Base-by-base conservation (phyloP, 2,888 invertebrate genomes). In the Adelognathus sp. region DNA sequence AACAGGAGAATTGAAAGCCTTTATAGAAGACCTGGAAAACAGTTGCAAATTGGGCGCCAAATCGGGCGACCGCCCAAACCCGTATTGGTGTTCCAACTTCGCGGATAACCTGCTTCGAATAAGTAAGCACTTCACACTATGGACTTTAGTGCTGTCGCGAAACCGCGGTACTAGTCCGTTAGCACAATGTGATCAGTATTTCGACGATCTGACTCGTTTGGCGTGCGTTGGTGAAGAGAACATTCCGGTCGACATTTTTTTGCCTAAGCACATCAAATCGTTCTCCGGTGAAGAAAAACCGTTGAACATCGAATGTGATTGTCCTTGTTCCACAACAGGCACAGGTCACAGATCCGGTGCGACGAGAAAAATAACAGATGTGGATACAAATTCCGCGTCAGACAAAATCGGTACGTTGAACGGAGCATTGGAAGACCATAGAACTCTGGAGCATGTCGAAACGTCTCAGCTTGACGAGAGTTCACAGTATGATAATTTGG, bases 61-160 rank as follows among this genome's bases (percentile, higher is more conserved):
- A n/a, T n/a, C n/a, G n/a, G 64, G 58, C 11, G 39, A 70, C 46
- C 60, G 70, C 33, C 69, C n/a, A 18, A 76, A 70, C 44, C 63
- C 64, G n/a, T 78, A 75, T 27, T 54, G 63, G 61, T 70, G 78
- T 61, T 39, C 63, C 2, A 11, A 39, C 24, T 70, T 79, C n/a
- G 44, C 58, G 3, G 16, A 3, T 2, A 58, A 46, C 33, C 9
- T 79, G 1, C 24, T 70, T 7, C 63, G 74, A 31, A 52, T 75
- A 52, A 46, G 21, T n/a, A 54, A 54, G n/a, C 58, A 56, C 9
- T 75, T 70, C n/a, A 11, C 58, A 9, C 60, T 70, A 16, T 66
- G 70, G 74, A 64, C 64, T 4, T 36, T 24, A 2, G 27, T 75
- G 7, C 24, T 61, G 50, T 7, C 39, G 18, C 31, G 14, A 27